Conservation (phyloP, 1,140 invertebrate genomes). For the Leptopilina boulardi region DNA sequence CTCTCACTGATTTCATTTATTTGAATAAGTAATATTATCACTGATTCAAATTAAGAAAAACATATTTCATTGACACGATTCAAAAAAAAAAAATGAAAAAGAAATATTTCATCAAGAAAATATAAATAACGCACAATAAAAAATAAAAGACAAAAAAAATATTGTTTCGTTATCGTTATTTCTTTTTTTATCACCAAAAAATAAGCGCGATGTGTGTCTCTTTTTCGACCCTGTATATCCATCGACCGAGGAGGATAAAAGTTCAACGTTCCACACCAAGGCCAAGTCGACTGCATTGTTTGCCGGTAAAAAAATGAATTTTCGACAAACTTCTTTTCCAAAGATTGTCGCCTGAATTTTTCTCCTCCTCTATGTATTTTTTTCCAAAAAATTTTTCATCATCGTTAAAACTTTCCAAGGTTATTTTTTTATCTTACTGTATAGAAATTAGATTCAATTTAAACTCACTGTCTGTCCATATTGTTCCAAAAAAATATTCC, state of each 20-base stretch:
- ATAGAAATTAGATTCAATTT: constrained; percentile 14
- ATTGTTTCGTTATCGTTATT: constrained; percentile 4
- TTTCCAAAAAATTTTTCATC: neutral
- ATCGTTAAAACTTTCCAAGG: neutral
- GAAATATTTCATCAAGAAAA: neutral
- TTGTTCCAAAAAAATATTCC: neutral
- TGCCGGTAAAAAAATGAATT: constrained; percentile 53
- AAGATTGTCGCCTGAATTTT: constrained; percentile 22
- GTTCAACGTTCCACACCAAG: constrained; percentile 71
- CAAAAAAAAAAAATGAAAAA: no score
- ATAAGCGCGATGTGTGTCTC: neutral
- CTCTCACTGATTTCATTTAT: no score
- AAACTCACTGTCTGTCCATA: constrained; percentile 1
- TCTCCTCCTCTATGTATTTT: neutral
- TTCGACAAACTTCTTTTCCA: constrained; percentile 43
- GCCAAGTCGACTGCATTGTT: constrained; percentile 61
- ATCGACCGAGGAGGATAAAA: constrained; percentile 55
- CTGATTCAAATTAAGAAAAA: no score
- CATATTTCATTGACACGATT: no score
- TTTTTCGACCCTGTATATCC: constrained; percentile 42
- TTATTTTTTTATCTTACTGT: neutral
- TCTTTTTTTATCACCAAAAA: constrained; percentile 30
- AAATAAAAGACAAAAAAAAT: no score
- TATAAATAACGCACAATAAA: neutral
- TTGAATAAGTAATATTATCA: no score